Evolutionary conservation across 1,140 invertebrate genomes (phyloP), one percentile per base, ranked within the genome.

Genomic region (Dendrolimus kikuchii): DNA sequence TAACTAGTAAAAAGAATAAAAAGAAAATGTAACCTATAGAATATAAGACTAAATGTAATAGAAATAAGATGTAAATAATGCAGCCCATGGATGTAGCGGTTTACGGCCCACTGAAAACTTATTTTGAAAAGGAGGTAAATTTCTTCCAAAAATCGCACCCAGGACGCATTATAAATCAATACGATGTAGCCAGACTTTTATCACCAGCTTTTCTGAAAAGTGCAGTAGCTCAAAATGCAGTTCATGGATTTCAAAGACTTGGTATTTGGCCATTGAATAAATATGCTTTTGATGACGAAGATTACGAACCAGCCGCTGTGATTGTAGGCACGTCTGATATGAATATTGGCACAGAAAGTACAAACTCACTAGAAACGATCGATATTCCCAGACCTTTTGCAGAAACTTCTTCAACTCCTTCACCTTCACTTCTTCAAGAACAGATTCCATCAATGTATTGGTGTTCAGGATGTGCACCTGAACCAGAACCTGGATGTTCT

Each of bases 311-410:
- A 68, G 40, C 62, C 45, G 36, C 60, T 57, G 53, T 74, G 42
- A 59, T 63, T 64, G 43, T 86, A 83, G 6, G 68, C 68, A 46
- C 53, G 58, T 63, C 83, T 74, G 52, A 89, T 74, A 40, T 89
- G 84, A 61, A 89, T 88, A 8, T 58, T 57, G 42, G 42, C 46
- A 49, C 48, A 47, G 57, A 62, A 58, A 47, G 36, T 41, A 58
- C 44, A 60, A 55, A 55, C 43, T 46, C 53, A 53, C 39, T 57
- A 87, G 87, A 46, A 90, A 80, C 23, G 88, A 74, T 58, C 62
- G 66, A 53, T 88, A 69, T 50, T 87, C 68, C 60, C 88, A 83
- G 84, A 89, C 87, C 55, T 59, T 67, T 65, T 59, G 55, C 46
- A 66, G 53, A 52, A 46, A 53, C 53, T 66, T 56, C 60, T 56